These are phyloP conservation scores for Mandrillus leucophaeus DNA, from an alignment of 2,113 vertebrate genomes.

Conservation along the genomic window DNA sequence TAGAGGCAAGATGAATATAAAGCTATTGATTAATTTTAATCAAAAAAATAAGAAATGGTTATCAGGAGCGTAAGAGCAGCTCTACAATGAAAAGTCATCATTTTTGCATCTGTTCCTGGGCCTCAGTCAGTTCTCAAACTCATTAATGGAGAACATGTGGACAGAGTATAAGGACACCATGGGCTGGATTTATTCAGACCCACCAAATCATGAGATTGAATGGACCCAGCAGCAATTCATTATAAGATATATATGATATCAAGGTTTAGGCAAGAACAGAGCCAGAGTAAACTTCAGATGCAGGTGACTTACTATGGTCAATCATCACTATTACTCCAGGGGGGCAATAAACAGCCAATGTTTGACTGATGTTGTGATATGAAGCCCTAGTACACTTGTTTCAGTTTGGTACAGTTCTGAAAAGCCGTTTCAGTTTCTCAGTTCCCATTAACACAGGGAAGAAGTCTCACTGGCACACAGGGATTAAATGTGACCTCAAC, in stretches of 20 bases:
- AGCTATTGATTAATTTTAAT: neutral
- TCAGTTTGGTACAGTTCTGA: neutral
- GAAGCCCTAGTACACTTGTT: neutral
- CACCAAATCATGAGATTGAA: neutral
- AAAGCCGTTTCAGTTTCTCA: neutral
- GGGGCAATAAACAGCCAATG: neutral
- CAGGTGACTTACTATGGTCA: neutral
- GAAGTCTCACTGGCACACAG: neutral
- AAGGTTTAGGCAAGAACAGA: neutral
- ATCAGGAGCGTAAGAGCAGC: neutral
- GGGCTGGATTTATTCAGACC: neutral
- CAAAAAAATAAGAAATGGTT: neutral
- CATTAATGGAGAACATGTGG: neutral
- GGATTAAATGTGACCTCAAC: neutral
- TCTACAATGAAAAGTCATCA: neutral
- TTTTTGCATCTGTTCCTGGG: neutral
- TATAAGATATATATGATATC: neutral
- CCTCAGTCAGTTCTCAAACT: neutral
- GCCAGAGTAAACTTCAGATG: neutral
- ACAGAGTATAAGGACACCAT: neutral
- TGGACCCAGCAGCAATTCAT: neutral
- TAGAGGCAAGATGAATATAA: neutral
- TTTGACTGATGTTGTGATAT: neutral
- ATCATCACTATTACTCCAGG: neutral
- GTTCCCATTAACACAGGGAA: neutral